phyloP scores from a whole-genome alignment of 2,888 invertebrate genomes.

The Coecobrya sp. region DNA sequence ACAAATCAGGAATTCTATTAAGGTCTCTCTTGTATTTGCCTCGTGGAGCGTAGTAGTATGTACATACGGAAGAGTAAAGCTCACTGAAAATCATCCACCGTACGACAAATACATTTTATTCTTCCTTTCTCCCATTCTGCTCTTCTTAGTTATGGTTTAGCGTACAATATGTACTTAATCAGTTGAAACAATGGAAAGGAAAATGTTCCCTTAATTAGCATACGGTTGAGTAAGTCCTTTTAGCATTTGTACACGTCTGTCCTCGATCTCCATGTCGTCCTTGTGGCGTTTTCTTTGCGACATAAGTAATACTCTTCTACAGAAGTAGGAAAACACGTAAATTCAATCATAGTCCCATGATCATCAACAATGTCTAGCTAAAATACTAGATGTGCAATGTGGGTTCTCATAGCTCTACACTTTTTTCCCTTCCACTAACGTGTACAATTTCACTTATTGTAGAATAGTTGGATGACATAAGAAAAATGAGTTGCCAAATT shows the following conservation, averaged over 20 bases:
- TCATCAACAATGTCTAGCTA: background rate
- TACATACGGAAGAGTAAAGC: background rate
- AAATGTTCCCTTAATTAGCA: slow-evolving; percentile 66
- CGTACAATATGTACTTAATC: slow-evolving; percentile 10
- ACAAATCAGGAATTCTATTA: slow-evolving; percentile 64
- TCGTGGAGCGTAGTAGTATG: slow-evolving; percentile 56
- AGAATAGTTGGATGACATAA: slow-evolving; percentile 85
- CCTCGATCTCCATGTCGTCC: background rate
- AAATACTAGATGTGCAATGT: background rate
- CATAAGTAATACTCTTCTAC: background rate
- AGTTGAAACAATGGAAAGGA: slow-evolving; percentile 64
- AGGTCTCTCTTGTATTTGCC: slow-evolving; percentile 70
- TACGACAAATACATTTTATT: slow-evolving; percentile 10
- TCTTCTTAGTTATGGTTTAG: background rate
- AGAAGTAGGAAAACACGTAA: slow-evolving; percentile 68
- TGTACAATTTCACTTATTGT: slow-evolving; percentile 64
- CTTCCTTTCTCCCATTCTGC: background rate
- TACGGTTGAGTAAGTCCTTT: slow-evolving; percentile 61
- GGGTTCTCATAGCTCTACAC: background rate
- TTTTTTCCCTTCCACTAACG: slow-evolving; percentile 36
- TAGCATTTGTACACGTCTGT: slow-evolving; percentile 68
- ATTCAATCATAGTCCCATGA: slow-evolving; percentile 59
- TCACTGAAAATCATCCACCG: background rate
- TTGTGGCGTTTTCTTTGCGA: background rate
- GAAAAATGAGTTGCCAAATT: slow-evolving; percentile 86